Percentiles rank a stretch among this genome's conserved stretches.
Evolutionary conservation across 2,888 invertebrate species (phyloP).

Genomic region (Caenorhabditis sp.): DNA sequence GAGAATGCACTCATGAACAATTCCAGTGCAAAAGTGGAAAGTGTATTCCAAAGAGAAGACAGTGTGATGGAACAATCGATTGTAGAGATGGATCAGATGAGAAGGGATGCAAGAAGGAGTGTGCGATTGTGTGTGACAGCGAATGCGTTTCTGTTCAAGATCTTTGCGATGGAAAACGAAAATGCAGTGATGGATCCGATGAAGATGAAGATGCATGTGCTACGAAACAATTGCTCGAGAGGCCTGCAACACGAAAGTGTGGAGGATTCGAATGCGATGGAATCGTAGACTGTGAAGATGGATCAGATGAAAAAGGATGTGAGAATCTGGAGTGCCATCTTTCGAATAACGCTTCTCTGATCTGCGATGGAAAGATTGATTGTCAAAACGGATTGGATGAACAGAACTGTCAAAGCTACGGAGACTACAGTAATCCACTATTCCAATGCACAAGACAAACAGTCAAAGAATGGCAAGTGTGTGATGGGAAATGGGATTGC

Average conservation of each 20-base stretch:
- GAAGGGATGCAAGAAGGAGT: constrained; percentile 85
- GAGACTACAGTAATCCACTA: constrained; percentile 17
- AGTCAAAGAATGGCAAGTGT: constrained; percentile 83
- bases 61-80: constrained; percentile 86
- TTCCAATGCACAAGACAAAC: constrained; percentile 43
- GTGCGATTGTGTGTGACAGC: constrained; percentile 86
- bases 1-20: constrained; percentile 54
- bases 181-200: constrained; percentile 90
- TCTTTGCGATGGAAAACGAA: constrained; percentile 89
- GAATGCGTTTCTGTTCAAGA: constrained; percentile 88
- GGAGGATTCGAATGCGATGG: constrained; percentile 70
- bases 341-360: constrained; percentile 29
- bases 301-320: constrained; percentile 68
- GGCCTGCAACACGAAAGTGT: constrained; percentile 8
- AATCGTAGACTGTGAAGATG: constrained; percentile 71
- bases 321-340: constrained; percentile 51
- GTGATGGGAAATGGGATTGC: constrained; percentile 87
- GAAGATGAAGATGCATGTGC: constrained; percentile 87
- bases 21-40: constrained; percentile 85
- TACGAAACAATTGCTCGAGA: constrained; percentile 21
- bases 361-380: constrained; percentile 69
- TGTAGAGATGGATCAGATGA: constrained; percentile 87
- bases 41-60: constrained; percentile 87
- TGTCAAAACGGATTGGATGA: constrained; percentile 70
- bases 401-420: constrained; percentile 32